Base-by-base conservation (phyloP, 2,888 invertebrate genomes). In the Macropis europaea region DNA sequence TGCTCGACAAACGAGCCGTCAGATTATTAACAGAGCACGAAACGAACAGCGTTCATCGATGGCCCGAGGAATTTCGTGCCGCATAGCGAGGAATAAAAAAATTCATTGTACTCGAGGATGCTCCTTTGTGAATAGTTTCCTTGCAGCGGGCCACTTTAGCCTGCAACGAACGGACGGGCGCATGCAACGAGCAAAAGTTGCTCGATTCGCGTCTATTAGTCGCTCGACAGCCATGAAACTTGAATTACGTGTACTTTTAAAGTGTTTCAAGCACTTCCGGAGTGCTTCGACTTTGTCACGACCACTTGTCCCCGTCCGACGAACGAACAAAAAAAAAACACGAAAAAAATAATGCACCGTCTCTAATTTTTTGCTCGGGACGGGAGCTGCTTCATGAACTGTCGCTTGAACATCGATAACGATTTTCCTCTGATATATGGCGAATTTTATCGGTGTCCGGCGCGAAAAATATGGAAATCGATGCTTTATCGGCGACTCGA, bases 41-140 rank as follows among this genome's bases (percentile, higher is more conserved):
- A 56, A 69, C 61, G 61, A 71, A 71, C 61, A 43, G 9, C 45
- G 54, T 43, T 28, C 61, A 50, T 70, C 70, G 47, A 54, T 38
- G 48, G 50, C 9, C 26, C 26, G 45, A 5, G 22, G 15, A n/a
- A 26, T 61, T 54, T 17, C 15, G 42, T 19, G 50, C 19, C 34
- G 36, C 50, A 26, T 36, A 59, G 40, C 24, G 45, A 42, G 17
- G 17, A 47, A 11, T 28, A 52, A 64, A 60, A 62, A 56, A 30
- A 42, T n/a, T 11, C n/a, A 4, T 13, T 17, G 19, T 19, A 17
- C 38, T 48, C 59, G 61, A 62, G 50, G 47, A 71, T 72, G 59
- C 68, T 72, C 73, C 67, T 73, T 74, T 73, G 71, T 73, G 71
- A 72, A 76, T 74, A 69, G 59, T 77, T 77, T 59, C 45, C 74